phyloP scores from a whole-genome alignment of 1,140 invertebrate species.

The Drosophila repleta region DNA sequence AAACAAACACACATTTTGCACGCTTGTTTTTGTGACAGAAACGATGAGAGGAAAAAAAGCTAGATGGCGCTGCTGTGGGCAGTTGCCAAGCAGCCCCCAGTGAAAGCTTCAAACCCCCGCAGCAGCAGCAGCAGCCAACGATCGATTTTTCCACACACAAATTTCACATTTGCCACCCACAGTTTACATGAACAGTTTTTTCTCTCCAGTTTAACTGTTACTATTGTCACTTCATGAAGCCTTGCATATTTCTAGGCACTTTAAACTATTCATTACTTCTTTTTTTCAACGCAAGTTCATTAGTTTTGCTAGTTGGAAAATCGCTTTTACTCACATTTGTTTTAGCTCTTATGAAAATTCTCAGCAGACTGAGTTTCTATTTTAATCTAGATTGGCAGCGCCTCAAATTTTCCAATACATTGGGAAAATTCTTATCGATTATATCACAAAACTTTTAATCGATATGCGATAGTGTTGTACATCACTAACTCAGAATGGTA shows the following conservation, averaged over 20 bases:
- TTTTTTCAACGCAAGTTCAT: constrained; percentile 24
- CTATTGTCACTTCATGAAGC: neutral
- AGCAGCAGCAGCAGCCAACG: constrained; percentile 28
- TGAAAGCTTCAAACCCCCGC: constrained; percentile 65
- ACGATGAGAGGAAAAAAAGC: constrained; percentile 30
- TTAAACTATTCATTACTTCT: neutral
- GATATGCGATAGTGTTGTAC: neutral
- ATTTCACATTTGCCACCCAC: constrained; percentile 53
- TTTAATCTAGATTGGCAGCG: constrained; percentile 41
- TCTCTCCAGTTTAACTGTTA: constrained; percentile 10
- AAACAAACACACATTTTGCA: constrained; percentile 70
- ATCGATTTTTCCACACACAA: constrained; percentile 72
- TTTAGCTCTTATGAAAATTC: constrained; percentile 77
- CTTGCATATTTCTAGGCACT: constrained; percentile 8
- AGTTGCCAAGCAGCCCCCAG: constrained; percentile 56
- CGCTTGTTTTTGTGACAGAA: constrained; percentile 29
- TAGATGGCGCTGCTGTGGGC: constrained; percentile 63
- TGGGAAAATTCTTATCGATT: constrained; percentile 32
- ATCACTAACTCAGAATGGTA: neutral
- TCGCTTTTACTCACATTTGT: constrained; percentile 74
- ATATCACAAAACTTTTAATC: neutral
- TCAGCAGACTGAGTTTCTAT: constrained; percentile 54
- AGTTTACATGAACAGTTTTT: constrained; percentile 15
- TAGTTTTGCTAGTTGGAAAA: constrained; percentile 45
- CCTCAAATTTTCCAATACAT: constrained; percentile 41